Evolutionary conservation across 2,113 vertebrate genomes (phyloP), one percentile per base, ranked within the genome.

Genomic region (Phodopus roborovskii): DNA sequence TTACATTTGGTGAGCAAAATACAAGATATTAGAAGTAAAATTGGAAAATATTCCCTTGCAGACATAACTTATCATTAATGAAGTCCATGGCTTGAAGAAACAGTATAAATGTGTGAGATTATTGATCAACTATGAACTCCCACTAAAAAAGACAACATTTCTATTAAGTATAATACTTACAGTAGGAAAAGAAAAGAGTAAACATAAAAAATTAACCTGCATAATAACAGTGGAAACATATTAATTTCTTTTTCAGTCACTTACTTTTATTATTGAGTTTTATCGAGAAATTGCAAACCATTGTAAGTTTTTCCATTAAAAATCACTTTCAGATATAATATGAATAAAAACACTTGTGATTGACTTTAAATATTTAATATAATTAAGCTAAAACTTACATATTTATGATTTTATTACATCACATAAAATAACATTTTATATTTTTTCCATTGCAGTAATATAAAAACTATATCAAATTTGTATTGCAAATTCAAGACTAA

Each of bases 341-440:
- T 82, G 79, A 77, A 75, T 17, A 88, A 86, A 92, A 30, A 26
- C 7, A 60, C 79, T 81, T 84, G 2, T 90, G 79, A 92, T 30
- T 92, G 73, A 74, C 10, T 58, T 83, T 84, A 94, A 94, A 64
- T 13, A 70, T 83, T 92, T 86, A 90, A 91, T 78, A 13, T 83
- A 96, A 96, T 92, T 92, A 93, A 94, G 17, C 28, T 95, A 79
- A 85, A 96, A 92, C 22, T 92, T 95, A 13, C 26, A 82, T 62
- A 96, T 62, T 95, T 53, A 56, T 91, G 8, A 89, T 74, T n/a
- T 5, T 48, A 89, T 95, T 95, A 77, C 96, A 94, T 92, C 96
- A 85, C 86, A 94, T 86, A 82, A 95, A 90, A 19, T 94, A 90
- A 33, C 3, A 50, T 95, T 92, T 96, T 83, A 83, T 58, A 64